Percentiles rank a stretch among this genome's conserved stretches.
These are phyloP conservation scores for Andrena marginata DNA, from an alignment of 2,888 invertebrate genomes.

Conservation along the genomic window DNA sequence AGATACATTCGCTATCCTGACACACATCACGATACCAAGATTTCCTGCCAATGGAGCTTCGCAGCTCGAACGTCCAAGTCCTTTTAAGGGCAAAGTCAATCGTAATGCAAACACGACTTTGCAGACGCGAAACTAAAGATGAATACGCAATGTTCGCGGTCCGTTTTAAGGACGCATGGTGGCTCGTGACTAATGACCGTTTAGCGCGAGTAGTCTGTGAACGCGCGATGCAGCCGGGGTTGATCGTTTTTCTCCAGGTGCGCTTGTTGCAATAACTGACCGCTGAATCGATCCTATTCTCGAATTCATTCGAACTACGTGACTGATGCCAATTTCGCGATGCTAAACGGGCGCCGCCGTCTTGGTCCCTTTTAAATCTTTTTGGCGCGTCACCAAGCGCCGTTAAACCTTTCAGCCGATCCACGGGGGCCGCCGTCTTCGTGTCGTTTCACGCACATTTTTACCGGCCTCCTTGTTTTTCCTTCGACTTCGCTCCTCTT, in stretches of 20 bases:
- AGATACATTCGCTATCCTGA: no score
- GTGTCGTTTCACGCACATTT: slow-evolving; percentile 45
- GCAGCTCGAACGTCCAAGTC: background rate
- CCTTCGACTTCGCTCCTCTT: background rate
- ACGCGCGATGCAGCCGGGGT: background rate
- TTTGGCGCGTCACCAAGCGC: slow-evolving; percentile 66
- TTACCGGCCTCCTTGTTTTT: background rate
- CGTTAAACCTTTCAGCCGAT: slow-evolving; percentile 59
- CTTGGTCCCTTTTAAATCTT: slow-evolving; percentile 62
- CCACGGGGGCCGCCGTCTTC: slow-evolving; percentile 32
- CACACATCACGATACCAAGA: no score
- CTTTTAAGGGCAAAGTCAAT: background rate
- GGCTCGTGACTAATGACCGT: slow-evolving; percentile 32
- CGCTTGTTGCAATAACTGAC: slow-evolving; percentile 58
- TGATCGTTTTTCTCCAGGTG: slow-evolving; percentile 52
- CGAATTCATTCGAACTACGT: slow-evolving; percentile 55
- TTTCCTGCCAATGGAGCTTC: no score
- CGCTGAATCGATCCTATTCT: slow-evolving; percentile 70
- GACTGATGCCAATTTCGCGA: slow-evolving; percentile 63
- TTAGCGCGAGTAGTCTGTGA: background rate
- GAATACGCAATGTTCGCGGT: background rate
- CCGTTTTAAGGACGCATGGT: slow-evolving; percentile 26
- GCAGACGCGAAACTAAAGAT: slow-evolving; percentile 32
- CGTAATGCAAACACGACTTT: slow-evolving; percentile 7
- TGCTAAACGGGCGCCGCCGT: slow-evolving; percentile 48